Evolutionary conservation across 2,888 invertebrate genomes (phyloP), one percentile per base, ranked within the genome.

Genomic region (Mactromeris polynyma): DNA sequence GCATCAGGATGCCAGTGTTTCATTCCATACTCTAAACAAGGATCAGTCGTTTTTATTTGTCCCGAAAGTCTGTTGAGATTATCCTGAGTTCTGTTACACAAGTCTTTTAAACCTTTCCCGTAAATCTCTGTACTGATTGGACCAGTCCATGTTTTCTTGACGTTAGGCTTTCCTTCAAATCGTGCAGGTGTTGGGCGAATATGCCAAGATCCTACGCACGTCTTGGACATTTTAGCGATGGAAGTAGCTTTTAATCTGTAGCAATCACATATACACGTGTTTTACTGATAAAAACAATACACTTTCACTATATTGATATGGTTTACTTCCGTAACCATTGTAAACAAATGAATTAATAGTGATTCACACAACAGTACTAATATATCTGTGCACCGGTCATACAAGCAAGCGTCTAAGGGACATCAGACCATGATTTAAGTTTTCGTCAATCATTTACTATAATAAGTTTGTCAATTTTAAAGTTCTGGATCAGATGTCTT

Each of bases 131-230:
- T 88, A 54, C 92, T 92, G 11, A 95, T 91, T 11, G 94, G 94
- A 1, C 95, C 95, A 9, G 92, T 92, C 93, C 94, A 94, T 31
- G 95, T 95, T 82, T 93, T 88, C 46, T 83, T 91, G 3, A 92
- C 40, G 69, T 86, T 86, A 36, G 31, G n/a, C n/a, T 83, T 54
- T 9, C 89, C 83, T 42, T 89, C 88, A 78, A 77, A 81, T 6
- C 73, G 6, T 17, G 89, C 80, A 31, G 87, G 87, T 46, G 83
- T 84, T 42, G 87, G 87, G 2, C 90, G 82, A 54, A 87, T 80
- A 40, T 90, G 82, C 87, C 87, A 87, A 2, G 85, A n/a, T 19
- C 90, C 83, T 31, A 89, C 85, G 54, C 78, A 85, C n/a, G 81
- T 85, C 33, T 78, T 42, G 17, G 85, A 77, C 88, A 83, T 82